These are phyloP conservation scores for Engystomops pustulosus DNA, from an alignment of 2,113 vertebrate genomes.

Conservation along the genomic window DNA sequence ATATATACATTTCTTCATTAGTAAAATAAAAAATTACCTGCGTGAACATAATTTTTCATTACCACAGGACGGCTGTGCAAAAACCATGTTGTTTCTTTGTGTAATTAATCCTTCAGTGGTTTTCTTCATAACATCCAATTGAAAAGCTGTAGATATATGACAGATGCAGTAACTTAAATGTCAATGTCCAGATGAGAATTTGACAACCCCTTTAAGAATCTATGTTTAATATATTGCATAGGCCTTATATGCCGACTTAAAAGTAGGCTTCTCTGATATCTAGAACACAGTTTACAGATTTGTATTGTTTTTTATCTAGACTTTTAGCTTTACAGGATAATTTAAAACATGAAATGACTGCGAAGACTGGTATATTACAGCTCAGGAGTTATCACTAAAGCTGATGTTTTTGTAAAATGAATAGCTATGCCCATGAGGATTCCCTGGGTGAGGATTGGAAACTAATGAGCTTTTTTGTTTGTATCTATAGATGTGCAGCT, in stretches of 20 bases:
- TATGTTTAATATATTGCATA: no score
- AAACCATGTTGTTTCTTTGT: no score
- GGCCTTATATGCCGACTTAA: not conserved
- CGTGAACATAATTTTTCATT: no score
- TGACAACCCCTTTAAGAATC: no score
- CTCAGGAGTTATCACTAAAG: not conserved
- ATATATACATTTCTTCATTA: no score
- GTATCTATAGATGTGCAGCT: conserved; percentile 7
- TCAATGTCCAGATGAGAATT: no score
- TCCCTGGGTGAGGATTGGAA: not conserved
- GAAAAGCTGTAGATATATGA: no score
- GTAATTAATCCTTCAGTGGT: no score
- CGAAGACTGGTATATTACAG: not conserved
- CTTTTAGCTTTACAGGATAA: not conserved
- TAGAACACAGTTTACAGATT: not conserved
- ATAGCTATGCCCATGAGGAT: conserved; percentile 32
- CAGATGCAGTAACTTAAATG: no score
- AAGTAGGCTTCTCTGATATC: not conserved
- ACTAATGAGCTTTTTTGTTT: conserved; percentile 25
- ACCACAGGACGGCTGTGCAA: no score
- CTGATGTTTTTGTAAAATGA: not conserved
- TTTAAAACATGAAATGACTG: not conserved
- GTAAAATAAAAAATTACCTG: no score
- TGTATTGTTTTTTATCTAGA: not conserved
- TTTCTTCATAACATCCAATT: no score